Evolutionary conservation across 2,797 vertebrate species (phyloP), one percentile per base, ranked within the genome.

Genomic region (Rhynchonycteris naso): DNA sequence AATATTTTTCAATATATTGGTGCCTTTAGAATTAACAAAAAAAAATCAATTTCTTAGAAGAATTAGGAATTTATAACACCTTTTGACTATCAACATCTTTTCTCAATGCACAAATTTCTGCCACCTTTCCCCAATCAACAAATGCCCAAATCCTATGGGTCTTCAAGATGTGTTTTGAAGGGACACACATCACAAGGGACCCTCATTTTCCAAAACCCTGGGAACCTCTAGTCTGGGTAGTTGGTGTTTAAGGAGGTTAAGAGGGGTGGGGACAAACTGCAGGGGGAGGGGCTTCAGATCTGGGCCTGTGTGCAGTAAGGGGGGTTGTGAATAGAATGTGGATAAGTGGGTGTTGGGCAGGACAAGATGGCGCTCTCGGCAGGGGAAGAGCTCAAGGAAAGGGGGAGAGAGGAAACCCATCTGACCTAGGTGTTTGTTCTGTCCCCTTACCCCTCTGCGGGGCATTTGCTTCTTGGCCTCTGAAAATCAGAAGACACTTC

Each of bases 311-410:
- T 26, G 59, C 28, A 5, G 88, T 24, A 22, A 54, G 52, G 2
- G 0, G 26, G 9, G 21, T 3, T 15, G 5, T 24, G 68, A 54
- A 7, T 8, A 22, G 58, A 50, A 19, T 16, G 18, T 24, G 35
- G 30, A 2, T 1, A 4, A n/a, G 5, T 5, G 5, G 16, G 18
- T 16, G 2, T 21, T 28, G 15, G 1, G 43, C 2, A 33, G 33
- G 54, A 50, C 24, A 19, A 30, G 19, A 35, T 21, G 11, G 18
- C 1, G 1, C n/a, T 18, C 47, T 15, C 50, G 30, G 18, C 8
- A 24, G 33, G 71, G 43, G 15, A 33, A 4, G 21, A n/a, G 24
- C 8, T 33, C 58, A n/a, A 4, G 58, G 14, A 38, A 7, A 26
- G 33, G 10, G 24, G 18, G 1, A n/a, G 11, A n/a, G 50, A 18